These are phyloP conservation scores for Artibeus lituratus DNA, from an alignment of 2,797 vertebrate species.

Conservation along the genomic window DNA sequence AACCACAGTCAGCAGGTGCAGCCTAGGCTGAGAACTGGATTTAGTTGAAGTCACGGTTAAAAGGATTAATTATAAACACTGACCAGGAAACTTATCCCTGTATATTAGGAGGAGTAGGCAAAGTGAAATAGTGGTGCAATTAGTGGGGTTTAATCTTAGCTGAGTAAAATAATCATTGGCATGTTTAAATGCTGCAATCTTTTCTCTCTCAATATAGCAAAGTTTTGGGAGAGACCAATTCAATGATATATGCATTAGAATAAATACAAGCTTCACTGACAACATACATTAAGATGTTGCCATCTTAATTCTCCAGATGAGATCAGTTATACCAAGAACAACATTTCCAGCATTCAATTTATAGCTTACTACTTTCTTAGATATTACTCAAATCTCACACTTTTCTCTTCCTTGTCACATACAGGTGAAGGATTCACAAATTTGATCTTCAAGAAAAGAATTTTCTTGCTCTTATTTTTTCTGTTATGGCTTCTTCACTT, in stretches of 20 bases:
- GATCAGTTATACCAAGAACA: neutral
- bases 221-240: neutral
- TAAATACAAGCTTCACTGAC: neutral
- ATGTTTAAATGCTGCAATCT: neutral
- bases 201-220: neutral
- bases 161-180: neutral
- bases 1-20: neutral
- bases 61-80: neutral
- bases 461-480: neutral
- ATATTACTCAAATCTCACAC: neutral
- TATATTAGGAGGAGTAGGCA: neutral
- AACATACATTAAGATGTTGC: neutral
- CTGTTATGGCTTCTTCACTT: neutral
- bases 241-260: neutral
- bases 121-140: neutral
- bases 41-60: neutral
- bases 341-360: neutral
- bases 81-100: neutral
- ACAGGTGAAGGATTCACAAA: neutral
- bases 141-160: neutral
- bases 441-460: neutral
- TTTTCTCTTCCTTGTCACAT: neutral
- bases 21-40: neutral
- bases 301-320: neutral
- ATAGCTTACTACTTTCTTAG: neutral